Evolutionary conservation across 1,140 invertebrate species (phyloP), one percentile per base, ranked within the genome.

Genomic region (Tribolium castaneum): DNA sequence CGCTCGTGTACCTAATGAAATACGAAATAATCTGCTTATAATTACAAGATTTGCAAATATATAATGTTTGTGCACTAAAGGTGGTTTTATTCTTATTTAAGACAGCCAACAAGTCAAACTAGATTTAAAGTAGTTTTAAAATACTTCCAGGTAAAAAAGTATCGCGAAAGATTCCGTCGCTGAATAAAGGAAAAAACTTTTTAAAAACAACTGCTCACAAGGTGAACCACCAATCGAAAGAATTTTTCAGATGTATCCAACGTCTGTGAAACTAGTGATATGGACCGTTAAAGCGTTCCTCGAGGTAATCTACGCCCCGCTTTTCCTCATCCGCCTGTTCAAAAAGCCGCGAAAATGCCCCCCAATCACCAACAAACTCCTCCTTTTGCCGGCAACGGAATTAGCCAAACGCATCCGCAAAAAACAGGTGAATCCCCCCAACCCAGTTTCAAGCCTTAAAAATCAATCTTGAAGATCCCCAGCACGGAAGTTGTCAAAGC

Each of bases 401-500:
- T 30, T 85, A 14, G 79, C 84, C 0, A 56, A 78, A 45, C 78
- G 73, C 45, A 85, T 85, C 16, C 45, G 84, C 13, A 77, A 78
- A 22, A 76, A 79, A 78, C 16, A 81, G 78, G 83, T 84, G 75
- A 51, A 39, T 70, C 6, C 74, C 10, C 35, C 4, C 19, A 19
- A 1, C 39, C n/a, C 5, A 10, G 2, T 45, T 45, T 45, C 7
- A 3, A 45, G 9, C 6, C 7, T n/a, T n/a, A 45, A 45, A 45
- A 45, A 45, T 45, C 39, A 45, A 45, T 45, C 5, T 45, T 45
- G 2, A 45, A 45, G 39, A 45, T 45, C n/a, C 39, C 39, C 39
- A 45, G 39, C n/a, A 45, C 39, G 39, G 86, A 91, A 56, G 86
- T 95, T 6, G 90, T 95, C 0, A 78, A 86, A 4, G 88, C 89